A percentile compares a stretch with the other conserved stretches of the same genome.
phyloP scores from a whole-genome alignment of 23 tunicate genomes.

The Styela clava region DNA sequence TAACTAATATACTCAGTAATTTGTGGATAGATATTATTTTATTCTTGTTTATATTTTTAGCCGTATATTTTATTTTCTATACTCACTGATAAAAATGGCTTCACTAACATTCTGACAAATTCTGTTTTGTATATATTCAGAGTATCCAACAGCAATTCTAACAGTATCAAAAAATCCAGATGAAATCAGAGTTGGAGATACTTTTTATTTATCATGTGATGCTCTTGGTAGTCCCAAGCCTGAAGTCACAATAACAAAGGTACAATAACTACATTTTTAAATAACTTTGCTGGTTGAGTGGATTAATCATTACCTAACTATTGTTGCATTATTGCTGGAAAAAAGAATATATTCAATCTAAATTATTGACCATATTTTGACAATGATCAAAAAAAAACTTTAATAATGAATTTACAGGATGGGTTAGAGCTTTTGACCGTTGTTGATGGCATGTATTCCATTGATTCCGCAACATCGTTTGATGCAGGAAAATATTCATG shows the following conservation, averaged over 20 bases:
- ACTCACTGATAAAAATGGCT: too few relatives aligned
- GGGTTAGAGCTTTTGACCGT: constrained; percentile 5
- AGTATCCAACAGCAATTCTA: constrained; percentile 4
- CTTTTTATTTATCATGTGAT: constrained; percentile 16
- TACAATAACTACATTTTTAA: neutral
- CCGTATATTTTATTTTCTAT: too few relatives aligned
- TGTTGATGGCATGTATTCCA: neutral
- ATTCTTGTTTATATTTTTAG: too few relatives aligned
- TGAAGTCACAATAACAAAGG: constrained; percentile 46
- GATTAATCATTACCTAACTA: too few relatives aligned
- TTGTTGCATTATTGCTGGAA: too few relatives aligned
- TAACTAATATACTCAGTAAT: too few relatives aligned
- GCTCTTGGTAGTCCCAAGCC: constrained; percentile 47
- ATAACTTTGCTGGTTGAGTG: neutral
- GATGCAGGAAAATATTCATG: constrained; percentile 39
- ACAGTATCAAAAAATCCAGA: neutral
- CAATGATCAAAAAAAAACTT: too few relatives aligned
- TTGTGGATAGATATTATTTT: too few relatives aligned
- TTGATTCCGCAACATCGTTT: neutral
- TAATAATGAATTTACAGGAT: constrained; percentile 26
- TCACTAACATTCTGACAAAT: neutral
- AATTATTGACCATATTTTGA: too few relatives aligned
- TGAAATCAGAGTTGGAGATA: constrained; percentile 6
- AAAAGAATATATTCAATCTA: too few relatives aligned
- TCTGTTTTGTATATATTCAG: neutral